Percentiles rank a stretch among this genome's conserved stretches.
phyloP scores from a whole-genome alignment of 2,113 vertebrate species.

The Rhineura floridana region DNA sequence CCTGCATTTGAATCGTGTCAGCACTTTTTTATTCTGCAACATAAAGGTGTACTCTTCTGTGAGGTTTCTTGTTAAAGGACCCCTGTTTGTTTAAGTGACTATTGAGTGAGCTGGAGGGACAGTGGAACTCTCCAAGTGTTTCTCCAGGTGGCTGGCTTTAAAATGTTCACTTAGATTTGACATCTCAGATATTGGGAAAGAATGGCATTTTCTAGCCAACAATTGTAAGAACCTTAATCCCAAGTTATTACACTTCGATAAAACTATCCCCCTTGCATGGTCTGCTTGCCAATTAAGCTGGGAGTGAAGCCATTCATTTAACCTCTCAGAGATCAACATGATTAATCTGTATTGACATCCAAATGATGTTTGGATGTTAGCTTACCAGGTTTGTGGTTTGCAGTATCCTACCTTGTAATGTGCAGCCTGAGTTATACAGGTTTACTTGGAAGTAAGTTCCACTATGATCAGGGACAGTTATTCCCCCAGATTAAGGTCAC shows the following conservation, averaged over 20 bases:
- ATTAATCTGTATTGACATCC: not conserved
- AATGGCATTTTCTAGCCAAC: not conserved
- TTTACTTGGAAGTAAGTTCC: not conserved
- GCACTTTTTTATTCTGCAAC: constrained; percentile 71
- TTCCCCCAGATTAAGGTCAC: not conserved
- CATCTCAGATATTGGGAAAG: not conserved
- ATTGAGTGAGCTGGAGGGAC: not conserved
- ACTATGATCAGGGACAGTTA: not conserved
- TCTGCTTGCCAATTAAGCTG: not conserved
- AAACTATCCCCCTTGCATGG: not conserved
- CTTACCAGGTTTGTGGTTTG: not conserved
- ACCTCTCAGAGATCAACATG: not conserved
- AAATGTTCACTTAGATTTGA: not conserved
- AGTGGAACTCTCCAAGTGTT: not conserved
- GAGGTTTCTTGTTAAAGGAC: constrained; percentile 49
- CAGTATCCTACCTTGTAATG: not conserved
- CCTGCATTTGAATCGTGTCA: constrained; percentile 63
- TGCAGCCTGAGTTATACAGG: not conserved
- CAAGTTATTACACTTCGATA: not conserved
- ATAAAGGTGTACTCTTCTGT: constrained; percentile 44
- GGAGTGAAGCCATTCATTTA: not conserved
- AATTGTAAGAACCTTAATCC: not conserved
- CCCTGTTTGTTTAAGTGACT: constrained; percentile 28
- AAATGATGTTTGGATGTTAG: too few relatives aligned
- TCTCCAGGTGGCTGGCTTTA: constrained; percentile 16